Evolutionary conservation across 2,113 vertebrate species (phyloP).

Genomic region (Zapus hudsonius): DNA sequence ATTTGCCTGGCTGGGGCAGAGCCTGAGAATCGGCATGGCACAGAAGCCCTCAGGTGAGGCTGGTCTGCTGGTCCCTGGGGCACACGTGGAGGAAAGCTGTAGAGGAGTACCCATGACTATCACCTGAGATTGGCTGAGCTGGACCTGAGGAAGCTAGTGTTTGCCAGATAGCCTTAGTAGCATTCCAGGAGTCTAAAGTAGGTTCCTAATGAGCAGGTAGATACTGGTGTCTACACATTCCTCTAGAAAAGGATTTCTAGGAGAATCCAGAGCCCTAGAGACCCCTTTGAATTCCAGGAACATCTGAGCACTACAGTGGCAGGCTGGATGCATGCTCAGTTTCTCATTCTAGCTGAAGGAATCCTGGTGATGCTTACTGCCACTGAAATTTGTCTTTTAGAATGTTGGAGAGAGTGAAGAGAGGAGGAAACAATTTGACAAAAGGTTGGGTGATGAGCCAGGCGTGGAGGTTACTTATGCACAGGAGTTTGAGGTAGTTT

Average conservation of each 20-base stretch:
- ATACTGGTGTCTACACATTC: background rate
- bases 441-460: background rate
- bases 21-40: background rate
- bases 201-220: background rate
- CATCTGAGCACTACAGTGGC: background rate
- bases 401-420: background rate
- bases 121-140: background rate
- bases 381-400: background rate
- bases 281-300: background rate
- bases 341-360: background rate
- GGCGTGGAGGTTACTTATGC: no score
- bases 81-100: background rate
- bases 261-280: background rate
- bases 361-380: background rate
- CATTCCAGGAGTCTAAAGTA: background rate
- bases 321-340: rapidly evolving
- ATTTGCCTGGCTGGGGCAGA: rapidly evolving
- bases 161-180: background rate
- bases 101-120: background rate
- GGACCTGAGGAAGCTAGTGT: background rate
- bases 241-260: background rate
- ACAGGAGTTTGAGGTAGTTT: background rate
- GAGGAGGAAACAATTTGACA: background rate
- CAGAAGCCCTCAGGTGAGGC: background rate
- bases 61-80: rapidly evolving